These are phyloP conservation scores for Anseranas semipalmata DNA, from an alignment of 2,113 vertebrate genomes.

Conservation along the genomic window DNA sequence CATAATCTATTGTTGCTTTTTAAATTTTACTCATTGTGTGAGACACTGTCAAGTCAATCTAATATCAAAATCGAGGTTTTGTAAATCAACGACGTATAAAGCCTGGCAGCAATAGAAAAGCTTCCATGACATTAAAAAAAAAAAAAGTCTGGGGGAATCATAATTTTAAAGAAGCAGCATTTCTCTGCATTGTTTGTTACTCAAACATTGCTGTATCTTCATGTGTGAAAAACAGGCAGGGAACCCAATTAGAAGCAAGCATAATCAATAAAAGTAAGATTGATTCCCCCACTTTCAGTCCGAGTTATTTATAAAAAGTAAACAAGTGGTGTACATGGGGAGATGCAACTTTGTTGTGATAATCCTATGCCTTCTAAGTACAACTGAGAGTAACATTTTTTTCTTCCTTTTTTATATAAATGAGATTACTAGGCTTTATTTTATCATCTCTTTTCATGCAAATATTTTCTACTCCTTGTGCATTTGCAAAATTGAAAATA, in stretches of 20 bases:
- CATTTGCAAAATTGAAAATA: not conserved
- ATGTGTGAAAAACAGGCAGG: not conserved
- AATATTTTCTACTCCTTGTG: not conserved
- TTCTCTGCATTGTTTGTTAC: not conserved
- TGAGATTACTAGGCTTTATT: not conserved
- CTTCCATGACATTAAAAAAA: not conserved
- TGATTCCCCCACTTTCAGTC: not conserved
- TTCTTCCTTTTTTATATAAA: not conserved
- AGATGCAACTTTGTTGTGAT: not conserved
- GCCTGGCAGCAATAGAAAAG: not conserved
- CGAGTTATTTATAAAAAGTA: not conserved
- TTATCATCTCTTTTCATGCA: not conserved
- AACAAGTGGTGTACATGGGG: not conserved
- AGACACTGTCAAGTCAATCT: slow-evolving; percentile 28
- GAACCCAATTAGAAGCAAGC: slow-evolving; percentile 2
- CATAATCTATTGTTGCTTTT: slow-evolving; percentile 10
- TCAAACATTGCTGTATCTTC: not conserved
- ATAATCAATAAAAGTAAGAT: slow-evolving; percentile 21
- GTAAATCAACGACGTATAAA: slow-evolving; percentile 2
- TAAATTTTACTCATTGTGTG: not conserved
- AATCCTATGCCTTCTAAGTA: not conserved
- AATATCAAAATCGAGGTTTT: slow-evolving; percentile 16
- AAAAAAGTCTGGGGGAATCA: not conserved
- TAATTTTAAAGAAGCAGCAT: slow-evolving; percentile 35
- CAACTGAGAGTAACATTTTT: not conserved